Conservation (phyloP, 2,888 invertebrate species). For the Cantharis nigra region DNA sequence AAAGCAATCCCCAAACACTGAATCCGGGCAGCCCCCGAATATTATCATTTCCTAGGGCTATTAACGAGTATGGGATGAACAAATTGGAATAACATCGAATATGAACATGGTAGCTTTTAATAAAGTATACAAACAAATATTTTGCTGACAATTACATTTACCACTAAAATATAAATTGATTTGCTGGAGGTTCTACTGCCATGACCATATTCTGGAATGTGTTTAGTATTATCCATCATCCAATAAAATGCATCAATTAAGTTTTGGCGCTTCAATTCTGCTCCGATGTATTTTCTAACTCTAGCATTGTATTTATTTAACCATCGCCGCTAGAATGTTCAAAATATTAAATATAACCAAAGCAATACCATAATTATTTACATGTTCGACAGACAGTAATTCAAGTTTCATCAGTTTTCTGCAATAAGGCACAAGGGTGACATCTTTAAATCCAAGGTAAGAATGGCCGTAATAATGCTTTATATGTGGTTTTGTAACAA, state of each 20-base stretch:
- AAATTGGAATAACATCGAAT: background rate
- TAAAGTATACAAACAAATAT: background rate
- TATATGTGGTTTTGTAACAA: constrained; percentile 60
- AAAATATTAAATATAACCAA: background rate
- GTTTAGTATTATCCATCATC: constrained; percentile 82
- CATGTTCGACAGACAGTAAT: constrained; percentile 80
- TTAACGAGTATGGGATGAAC: background rate
- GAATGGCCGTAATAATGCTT: constrained; percentile 56
- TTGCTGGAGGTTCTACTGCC: background rate
- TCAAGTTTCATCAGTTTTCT: constrained; percentile 79
- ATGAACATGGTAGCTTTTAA: background rate
- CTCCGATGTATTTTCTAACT: constrained; percentile 73
- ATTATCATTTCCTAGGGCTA: too few relatives aligned
- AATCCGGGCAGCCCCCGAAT: too few relatives aligned
- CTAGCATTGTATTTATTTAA: constrained; percentile 78
- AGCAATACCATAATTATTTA: constrained; percentile 48
- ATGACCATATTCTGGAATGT: constrained; percentile 58
- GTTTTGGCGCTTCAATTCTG: constrained; percentile 71
- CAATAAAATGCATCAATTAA: constrained; percentile 76
- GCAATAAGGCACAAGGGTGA: constrained; percentile 88
- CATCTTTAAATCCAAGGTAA: constrained; percentile 76
- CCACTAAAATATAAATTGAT: constrained; percentile 7
- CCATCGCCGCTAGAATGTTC: constrained; percentile 70
- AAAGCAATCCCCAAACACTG: too few relatives aligned
- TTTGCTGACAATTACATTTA: constrained; percentile 6